Evolutionary conservation across 2,797 vertebrate species (phyloP), one percentile per base, ranked within the genome.

Genomic region (Gymnocypris eckloni): DNA sequence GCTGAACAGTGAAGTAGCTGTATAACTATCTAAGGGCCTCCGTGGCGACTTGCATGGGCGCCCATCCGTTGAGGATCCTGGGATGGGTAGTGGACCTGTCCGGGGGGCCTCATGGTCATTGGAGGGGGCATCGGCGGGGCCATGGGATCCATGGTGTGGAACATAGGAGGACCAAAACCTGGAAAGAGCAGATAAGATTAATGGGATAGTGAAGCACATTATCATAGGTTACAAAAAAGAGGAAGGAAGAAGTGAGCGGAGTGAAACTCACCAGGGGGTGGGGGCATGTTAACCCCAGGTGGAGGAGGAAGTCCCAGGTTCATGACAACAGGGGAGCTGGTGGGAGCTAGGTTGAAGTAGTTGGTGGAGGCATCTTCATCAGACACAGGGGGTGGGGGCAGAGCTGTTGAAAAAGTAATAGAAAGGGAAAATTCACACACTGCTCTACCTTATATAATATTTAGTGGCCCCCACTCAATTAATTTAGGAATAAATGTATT

Each of bases 61-160:
- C 98, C 98, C 98, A 99, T 99, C 88, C 98, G 96, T 93, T 99
- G 97, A 88, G 98, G 98, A 91, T 99, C 98, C 93, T 99, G 98
- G 90, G 98, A 99, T 0, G 98, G 98, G 89, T 99, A 99, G 91
- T 99, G 98, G 92, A 99, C 98, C 92, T 97, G 97, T 88, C 98
- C 98, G 0, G 98, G 97, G 79, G 98, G 97, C 92, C 98, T 96
- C 95, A 99, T 96, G 92, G 96, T 97, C 90, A 98, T 97, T 61
- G 98, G 97, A 0, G 98, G 98, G 3, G 95, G 95, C 90, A 96
- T 95, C 0, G 96, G 95, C 6, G 97, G 97, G 66, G 95, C 97
- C 97, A 99, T 98, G 39, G 96, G 95, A 92, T 97, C 97, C 97
- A 99, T 97, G 9, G 92, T 92, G 89, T 95, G 96, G 86, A 95